Evolutionary conservation across 2,888 invertebrate genomes (phyloP), one percentile per base, ranked within the genome.

Genomic region (Melinaea menophilus): DNA sequence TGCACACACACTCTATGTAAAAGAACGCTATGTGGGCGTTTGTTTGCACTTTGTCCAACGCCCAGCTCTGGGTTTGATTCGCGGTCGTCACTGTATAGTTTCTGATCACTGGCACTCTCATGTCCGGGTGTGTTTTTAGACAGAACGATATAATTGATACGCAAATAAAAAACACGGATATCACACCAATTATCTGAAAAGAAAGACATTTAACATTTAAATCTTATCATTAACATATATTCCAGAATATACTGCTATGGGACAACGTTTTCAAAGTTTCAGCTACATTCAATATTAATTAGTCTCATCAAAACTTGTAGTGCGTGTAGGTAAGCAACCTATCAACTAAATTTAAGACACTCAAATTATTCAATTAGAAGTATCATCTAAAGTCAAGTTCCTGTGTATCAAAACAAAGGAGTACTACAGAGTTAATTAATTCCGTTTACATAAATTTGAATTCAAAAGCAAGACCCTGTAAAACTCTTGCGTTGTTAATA

Each of bases 131-230:
- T 57, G 99, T 99, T 93, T 99, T 99, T 84, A 99, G 94, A 92
- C 99, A 99, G 93, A 99, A 99, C 75, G 99, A 98, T 87, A 99
- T 93, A 86, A 99, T 99, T 74, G 99, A 99, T 74, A 99, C 96
- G 92, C 99, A 98, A 88, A 99, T 99, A 94, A 99, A 99, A 93
- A 99, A 99, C 81, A 99, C 98, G 73, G 99, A 99, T 85, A 99
- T 95, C 72, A 99, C 96, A 76, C 99, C 99, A 85, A 99, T 97
- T 79, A 98, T 96, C 99, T 99, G 95, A 54, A 93, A 93, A 76
- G 70, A 78, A 80, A 76, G 63, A 48, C 22, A 13, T 56, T 5
- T 45, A 31, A 48, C 61, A 68, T 65, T 65, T 68, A 69, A 68
- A 9, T 51, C 7, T 41, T 41, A 37, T 41, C 9, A 41, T 41